Conservation (phyloP, 2,888 invertebrate genomes). For the Eilema griseolum region DNA sequence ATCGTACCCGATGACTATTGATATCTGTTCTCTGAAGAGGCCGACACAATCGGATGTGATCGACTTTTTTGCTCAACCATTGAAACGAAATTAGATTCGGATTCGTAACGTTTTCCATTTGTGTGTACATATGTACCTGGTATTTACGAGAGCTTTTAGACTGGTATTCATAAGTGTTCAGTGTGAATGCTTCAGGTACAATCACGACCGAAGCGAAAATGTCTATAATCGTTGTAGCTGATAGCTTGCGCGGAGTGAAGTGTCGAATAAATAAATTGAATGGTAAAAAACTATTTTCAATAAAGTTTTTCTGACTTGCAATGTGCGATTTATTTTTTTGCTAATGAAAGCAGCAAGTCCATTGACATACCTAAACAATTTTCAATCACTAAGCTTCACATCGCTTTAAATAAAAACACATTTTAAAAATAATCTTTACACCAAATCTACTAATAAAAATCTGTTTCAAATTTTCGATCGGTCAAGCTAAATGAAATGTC, state of each 20-base stretch:
- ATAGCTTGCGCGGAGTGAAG: not conserved
- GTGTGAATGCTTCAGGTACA: conserved; percentile 7
- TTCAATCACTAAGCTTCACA: conserved; percentile 1
- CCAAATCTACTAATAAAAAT: too few species aligned
- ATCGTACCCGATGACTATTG: conserved; percentile 76
- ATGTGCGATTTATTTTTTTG: conserved; percentile 29
- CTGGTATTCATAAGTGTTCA: conserved; percentile 5
- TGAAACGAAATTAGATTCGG: conserved; percentile 81
- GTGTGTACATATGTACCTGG: conserved; percentile 27
- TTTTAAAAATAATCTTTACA: not conserved
- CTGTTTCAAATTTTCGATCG: too few species aligned
- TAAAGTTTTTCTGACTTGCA: conserved; percentile 1
- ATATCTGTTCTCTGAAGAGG: conserved; percentile 73
- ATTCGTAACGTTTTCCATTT: conserved; percentile 67
- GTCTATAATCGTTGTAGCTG: not conserved
- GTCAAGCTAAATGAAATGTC: too few species aligned
- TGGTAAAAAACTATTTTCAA: conserved; percentile 21
- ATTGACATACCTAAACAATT: conserved; percentile 7
- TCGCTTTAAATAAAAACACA: not conserved
- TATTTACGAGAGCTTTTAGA: conserved; percentile 19
- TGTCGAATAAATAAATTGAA: conserved; percentile 11
- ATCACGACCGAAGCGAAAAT: conserved; percentile 1
- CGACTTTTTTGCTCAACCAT: conserved; percentile 78
- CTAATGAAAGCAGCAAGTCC: conserved; percentile 17
- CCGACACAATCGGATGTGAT: conserved; percentile 78